These are phyloP conservation scores for Oryzias javanicus DNA, from an alignment of 2,113 vertebrate genomes.

Conservation along the genomic window DNA sequence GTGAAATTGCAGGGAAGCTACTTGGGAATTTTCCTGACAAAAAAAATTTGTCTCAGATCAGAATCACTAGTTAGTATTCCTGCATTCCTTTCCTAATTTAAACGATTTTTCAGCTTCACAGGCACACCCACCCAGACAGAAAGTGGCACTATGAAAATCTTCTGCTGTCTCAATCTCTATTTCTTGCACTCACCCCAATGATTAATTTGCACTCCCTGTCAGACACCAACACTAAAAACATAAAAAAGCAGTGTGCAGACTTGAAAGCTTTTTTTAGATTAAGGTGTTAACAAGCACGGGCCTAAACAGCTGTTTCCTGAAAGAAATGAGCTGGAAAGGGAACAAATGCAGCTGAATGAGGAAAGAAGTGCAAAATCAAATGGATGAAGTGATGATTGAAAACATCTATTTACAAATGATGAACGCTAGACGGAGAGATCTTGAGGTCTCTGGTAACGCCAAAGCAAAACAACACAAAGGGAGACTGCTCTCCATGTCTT, in stretches of 20 bases:
- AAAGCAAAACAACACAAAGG: conserved; percentile 34
- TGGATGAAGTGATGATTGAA: conserved; percentile 14
- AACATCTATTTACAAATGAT: too few species aligned
- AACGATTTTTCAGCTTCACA: conserved; percentile 63
- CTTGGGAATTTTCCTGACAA: conserved; percentile 62
- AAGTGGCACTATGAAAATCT: conserved; percentile 29
- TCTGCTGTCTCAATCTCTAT: conserved; percentile 22
- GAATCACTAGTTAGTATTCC: conserved; percentile 56
- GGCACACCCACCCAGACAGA: conserved; percentile 47
- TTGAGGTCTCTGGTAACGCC: conserved; percentile 23
- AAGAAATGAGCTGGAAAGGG: conserved; percentile 10
- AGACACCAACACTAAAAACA: conserved; percentile 10
- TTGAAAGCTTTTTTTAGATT: conserved; percentile 12
- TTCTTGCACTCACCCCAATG: conserved; percentile 8
- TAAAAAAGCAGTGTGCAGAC: conserved; percentile 19
- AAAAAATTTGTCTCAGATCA: conserved; percentile 62
- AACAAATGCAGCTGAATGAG: conserved; percentile 11
- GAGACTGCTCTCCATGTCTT: conserved; percentile 34
- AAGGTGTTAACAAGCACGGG: conserved; percentile 22
- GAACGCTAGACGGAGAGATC: conserved; percentile 10
- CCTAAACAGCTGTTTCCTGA: conserved; percentile 15
- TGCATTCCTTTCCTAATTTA: conserved; percentile 62
- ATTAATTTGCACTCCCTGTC: conserved; percentile 2
- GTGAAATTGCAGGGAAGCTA: conserved; percentile 66
- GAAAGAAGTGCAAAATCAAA: conserved; percentile 16